A percentile compares a stretch with the other conserved stretches of the same genome.
Evolutionary conservation across 2,113 vertebrate species (phyloP).

Genomic region (Leptobrachium leishanense): DNA sequence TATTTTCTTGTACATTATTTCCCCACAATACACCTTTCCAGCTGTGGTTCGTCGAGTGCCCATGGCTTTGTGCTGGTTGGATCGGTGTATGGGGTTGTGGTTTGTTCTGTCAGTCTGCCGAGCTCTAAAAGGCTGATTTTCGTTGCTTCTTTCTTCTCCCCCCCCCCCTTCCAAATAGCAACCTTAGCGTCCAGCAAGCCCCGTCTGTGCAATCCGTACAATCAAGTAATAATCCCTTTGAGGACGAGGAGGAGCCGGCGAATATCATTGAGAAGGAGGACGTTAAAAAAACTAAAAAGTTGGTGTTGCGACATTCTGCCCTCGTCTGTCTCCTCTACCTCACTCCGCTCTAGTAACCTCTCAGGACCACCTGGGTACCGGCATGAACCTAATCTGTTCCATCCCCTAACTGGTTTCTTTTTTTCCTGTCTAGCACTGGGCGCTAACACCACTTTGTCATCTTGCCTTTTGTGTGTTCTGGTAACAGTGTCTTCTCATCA

Average conservation of each 20-base stretch:
- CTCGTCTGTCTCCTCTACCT: not conserved
- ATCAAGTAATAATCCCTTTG: slow-evolving; percentile 91
- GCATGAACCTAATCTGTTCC: not conserved
- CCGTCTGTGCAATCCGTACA: slow-evolving; percentile 75
- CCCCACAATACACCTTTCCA: too few species aligned
- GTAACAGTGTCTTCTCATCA: not conserved
- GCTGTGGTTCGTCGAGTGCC: too few species aligned
- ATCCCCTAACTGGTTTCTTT: slow-evolving; percentile 8
- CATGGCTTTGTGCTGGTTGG: too few species aligned
- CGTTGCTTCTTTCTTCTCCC: not conserved
- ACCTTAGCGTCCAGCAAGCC: slow-evolving; percentile 79
- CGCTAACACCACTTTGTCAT: slow-evolving; percentile 19
- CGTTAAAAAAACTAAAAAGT: slow-evolving; percentile 90
- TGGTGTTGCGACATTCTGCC: slow-evolving; percentile 79
- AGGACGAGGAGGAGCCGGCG: slow-evolving; percentile 86
- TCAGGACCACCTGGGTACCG: not conserved
- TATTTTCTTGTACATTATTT: too few species aligned
- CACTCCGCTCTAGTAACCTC: not conserved
- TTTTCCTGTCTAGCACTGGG: slow-evolving; percentile 6
- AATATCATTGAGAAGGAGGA: slow-evolving; percentile 88
- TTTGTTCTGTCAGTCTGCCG: too few species aligned
- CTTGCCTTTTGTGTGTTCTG: not conserved
- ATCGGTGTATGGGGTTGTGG: too few species aligned
- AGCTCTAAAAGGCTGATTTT: too few species aligned
- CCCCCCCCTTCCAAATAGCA: slow-evolving; percentile 75